These are phyloP conservation scores for Gymnopithys bicolor DNA, from an alignment of 2,797 vertebrate genomes.

Conservation along the genomic window DNA sequence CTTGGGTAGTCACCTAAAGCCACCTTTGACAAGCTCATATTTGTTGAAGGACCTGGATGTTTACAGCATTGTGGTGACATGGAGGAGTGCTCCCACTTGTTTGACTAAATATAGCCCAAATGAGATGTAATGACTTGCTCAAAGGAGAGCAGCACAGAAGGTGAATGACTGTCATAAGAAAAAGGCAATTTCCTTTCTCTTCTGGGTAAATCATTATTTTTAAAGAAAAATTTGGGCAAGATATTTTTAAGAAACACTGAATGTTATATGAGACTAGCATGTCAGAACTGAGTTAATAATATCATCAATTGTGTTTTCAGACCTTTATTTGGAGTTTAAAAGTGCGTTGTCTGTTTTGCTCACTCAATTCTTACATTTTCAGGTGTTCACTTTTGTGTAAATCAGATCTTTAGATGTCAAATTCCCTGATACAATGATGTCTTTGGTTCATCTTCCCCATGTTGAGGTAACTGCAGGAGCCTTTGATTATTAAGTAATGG, in stretches of 20 bases:
- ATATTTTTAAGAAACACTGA: background rate
- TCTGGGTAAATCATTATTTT: background rate
- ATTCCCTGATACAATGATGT: background rate
- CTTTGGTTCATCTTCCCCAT: background rate
- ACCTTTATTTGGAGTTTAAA: background rate
- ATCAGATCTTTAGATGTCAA: background rate
- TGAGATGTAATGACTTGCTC: background rate
- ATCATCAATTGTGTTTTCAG: background rate
- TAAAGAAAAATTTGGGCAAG: background rate
- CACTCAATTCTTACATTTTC: background rate
- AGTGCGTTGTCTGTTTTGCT: background rate
- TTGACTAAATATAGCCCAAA: background rate
- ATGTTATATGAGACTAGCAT: background rate
- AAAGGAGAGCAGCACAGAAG: background rate
- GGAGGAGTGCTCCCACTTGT: background rate
- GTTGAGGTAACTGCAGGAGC: slow-evolving; percentile 25
- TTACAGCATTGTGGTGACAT: background rate
- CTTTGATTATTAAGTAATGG: slow-evolving; percentile 38
- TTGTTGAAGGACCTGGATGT: background rate
- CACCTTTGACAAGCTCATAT: background rate
- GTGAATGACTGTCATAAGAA: background rate
- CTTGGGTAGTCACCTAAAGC: background rate
- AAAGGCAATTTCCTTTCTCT: background rate
- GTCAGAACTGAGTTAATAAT: background rate
- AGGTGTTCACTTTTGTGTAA: background rate